Evolutionary conservation across 2,113 vertebrate species (phyloP).

Genomic region (Vicugna pacos): DNA sequence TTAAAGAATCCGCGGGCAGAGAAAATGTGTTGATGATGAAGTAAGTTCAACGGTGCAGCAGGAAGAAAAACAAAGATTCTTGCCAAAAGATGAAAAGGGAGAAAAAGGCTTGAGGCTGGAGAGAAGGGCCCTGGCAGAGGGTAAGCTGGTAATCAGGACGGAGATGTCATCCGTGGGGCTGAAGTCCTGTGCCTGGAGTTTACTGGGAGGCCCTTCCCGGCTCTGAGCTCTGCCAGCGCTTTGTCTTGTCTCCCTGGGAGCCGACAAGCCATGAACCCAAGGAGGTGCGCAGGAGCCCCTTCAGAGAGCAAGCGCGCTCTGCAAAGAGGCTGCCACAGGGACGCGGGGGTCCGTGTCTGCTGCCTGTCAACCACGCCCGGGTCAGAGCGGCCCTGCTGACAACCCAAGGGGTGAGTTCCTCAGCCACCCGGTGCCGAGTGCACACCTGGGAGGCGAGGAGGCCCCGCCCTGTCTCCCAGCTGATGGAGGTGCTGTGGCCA

Average conservation of each 20-base stretch:
- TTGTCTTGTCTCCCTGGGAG: neutral
- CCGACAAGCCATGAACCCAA: neutral
- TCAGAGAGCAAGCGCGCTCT: neutral
- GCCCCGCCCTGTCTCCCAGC: rapidly evolving
- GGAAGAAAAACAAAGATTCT: constrained; percentile 70
- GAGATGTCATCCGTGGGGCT: neutral
- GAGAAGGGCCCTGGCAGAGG: neutral
- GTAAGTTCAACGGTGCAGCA: constrained; percentile 78
- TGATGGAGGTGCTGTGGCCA: rapidly evolving
- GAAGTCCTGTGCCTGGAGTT: neutral
- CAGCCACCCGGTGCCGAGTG: neutral
- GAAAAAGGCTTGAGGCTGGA: neutral
- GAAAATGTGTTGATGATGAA: constrained; percentile 85
- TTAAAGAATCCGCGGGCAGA: constrained; percentile 82
- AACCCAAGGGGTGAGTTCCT: neutral
- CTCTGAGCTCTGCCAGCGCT: neutral
- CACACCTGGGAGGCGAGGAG: neutral
- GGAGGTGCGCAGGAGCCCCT: neutral
- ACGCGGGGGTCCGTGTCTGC: constrained; percentile 33
- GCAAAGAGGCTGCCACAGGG: neutral
- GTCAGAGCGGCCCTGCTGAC: constrained; percentile 19
- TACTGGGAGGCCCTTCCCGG: neutral
- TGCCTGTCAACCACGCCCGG: constrained; percentile 34
- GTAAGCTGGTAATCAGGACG: neutral
- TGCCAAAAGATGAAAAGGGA: constrained; percentile 74